Base-by-base conservation (phyloP, 2,797 vertebrate genomes). In the Neosilurus mollespiculum region DNA sequence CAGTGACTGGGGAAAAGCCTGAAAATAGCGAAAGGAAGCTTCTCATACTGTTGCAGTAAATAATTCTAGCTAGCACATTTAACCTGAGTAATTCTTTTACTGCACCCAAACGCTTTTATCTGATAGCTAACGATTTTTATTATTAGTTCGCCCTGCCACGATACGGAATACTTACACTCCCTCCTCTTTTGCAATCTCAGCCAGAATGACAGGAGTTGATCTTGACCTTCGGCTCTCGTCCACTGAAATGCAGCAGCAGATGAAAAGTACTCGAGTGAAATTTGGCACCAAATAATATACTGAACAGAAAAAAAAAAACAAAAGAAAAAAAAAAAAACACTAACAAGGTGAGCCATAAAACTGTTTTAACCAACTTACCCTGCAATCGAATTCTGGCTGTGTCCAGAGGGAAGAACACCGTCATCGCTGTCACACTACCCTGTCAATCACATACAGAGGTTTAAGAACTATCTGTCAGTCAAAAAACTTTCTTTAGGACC, bases 371-470 rank as follows among this genome's bases (percentile, higher is more conserved):
- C 9, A 62, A 81, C 94, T 94, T 88, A 95, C 95, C 94, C 91
- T 96, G 95, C 61, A 96, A 89, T 87, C 95, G 91, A 89, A 95
- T 94, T 86, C 95, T 95, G 30, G 95, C 95, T 18, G 95, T 95
- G 83, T 96, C 95, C 93, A 96, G 49, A 70, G 95, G 95, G 58
- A 94, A 96, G 88, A 96, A 95, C 80, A 95, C 93, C 0, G 84
- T 93, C 94, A 95, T 95, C 0, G 95, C 95, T 10, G 94, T 95
- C 87, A 90, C 91, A 70, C 95, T 95, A 11, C 95, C 95, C 95
- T 95, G 56, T 53, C 83, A 87, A 3, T 71, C 83, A 87, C 54
- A 88, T 0, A 1, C 15, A 81, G 3, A 6, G 26, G 12, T 26
- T 67, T 67, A 75, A 20, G 0, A 56, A 56, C 51, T n/a, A n/a